Percentiles rank a stretch among this genome's conserved stretches.
Evolutionary conservation across 2,113 vertebrate species (phyloP).

Genomic region (Sminthopsis crassicaudata): DNA sequence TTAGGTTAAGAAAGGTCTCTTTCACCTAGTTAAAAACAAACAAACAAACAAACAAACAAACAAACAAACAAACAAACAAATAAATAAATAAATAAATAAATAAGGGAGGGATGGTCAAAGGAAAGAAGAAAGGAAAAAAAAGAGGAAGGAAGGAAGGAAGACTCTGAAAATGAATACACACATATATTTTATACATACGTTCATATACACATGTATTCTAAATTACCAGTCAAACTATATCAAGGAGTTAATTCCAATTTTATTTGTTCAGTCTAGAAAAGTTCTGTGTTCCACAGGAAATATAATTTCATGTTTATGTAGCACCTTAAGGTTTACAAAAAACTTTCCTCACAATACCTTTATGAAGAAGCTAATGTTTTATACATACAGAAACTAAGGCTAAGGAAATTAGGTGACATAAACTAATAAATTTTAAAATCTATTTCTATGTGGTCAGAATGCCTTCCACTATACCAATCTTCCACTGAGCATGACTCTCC

Average conservation of each 20-base stretch:
- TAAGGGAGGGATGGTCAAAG: no score
- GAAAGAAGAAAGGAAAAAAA: no score
- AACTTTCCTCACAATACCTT: background rate
- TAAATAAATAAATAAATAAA: no score
- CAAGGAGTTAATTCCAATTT: constrained; percentile 26
- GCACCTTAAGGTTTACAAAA: background rate
- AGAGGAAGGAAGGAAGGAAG: no score
- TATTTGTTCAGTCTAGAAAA: constrained; percentile 16
- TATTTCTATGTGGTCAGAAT: background rate
- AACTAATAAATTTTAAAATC: background rate
- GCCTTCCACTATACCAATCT: background rate
- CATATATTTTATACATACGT: background rate
- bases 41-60: no score
- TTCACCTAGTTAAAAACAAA: no score
- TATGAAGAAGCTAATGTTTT: background rate
- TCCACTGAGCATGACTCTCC: background rate
- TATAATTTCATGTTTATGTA: background rate
- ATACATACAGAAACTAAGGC: background rate
- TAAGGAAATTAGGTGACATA: background rate
- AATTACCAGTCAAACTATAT: constrained; percentile 47
- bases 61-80: no score
- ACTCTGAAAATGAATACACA: background rate
- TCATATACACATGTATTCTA: background rate
- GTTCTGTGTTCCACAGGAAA: constrained; percentile 17
- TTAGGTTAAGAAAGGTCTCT: no score